Conservation (phyloP, 2,113 vertebrate genomes). For the Pandion haliaetus region DNA sequence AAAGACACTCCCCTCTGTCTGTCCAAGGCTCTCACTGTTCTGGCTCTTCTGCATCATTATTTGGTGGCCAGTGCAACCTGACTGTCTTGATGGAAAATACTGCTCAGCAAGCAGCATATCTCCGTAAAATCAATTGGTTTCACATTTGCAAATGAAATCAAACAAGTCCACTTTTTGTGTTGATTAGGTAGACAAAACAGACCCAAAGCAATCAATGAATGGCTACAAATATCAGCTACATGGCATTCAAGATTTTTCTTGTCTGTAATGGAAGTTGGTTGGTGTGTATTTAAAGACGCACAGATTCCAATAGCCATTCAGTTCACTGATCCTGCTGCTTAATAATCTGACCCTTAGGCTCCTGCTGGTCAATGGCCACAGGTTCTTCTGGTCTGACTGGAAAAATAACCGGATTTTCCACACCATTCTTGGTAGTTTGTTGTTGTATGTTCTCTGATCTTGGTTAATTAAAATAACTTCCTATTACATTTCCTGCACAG, state of each 20-base stretch:
- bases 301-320: neutral
- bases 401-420: constrained; percentile 23
- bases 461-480: constrained; percentile 47
- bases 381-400: neutral
- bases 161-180: neutral
- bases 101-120: neutral
- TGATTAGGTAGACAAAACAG: neutral
- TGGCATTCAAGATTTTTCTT: neutral
- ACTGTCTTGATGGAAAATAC: neutral
- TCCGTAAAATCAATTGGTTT: neutral
- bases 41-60: neutral
- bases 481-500: constrained; percentile 63
- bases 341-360: neutral
- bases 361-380: neutral
- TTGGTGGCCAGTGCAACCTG: neutral
- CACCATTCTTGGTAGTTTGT: neutral
- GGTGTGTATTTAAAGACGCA: neutral
- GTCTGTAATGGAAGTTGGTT: neutral
- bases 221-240: neutral
- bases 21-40: neutral
- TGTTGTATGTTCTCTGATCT: neutral
- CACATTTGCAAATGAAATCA: constrained; percentile 1
- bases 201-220: neutral
- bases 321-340: neutral
- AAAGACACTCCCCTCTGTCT: neutral